A percentile compares a stretch with the other conserved stretches of the same genome.
phyloP scores from a whole-genome alignment of 2,888 invertebrate genomes.

The Sminthurides aquaticus region DNA sequence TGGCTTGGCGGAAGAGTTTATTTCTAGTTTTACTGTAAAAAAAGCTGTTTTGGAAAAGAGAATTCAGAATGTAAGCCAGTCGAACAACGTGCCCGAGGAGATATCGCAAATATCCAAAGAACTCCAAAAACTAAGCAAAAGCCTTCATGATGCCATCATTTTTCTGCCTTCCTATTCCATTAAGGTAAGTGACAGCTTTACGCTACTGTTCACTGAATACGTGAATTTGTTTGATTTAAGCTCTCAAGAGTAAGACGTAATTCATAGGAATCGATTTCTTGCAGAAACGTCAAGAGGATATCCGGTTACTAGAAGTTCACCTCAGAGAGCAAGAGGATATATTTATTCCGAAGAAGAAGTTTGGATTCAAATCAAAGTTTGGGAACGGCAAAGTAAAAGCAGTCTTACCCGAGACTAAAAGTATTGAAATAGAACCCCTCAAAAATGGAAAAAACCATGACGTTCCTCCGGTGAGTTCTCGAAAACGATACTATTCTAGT shows the following conservation, averaged over 20 bases:
- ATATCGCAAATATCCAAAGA: conserved; percentile 60
- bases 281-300: conserved; percentile 62
- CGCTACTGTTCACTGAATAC: too few species aligned
- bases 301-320: conserved; percentile 62
- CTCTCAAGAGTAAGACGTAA: not conserved
- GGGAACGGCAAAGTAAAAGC: not conserved
- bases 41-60: conserved; percentile 54
- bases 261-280: conserved; percentile 44
- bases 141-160: conserved; percentile 68
- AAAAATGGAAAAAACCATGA: not conserved
- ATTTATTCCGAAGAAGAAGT: conserved; percentile 70
- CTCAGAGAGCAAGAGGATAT: conserved; percentile 47
- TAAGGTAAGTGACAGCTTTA: conserved; percentile 47
- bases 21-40: conserved; percentile 30
- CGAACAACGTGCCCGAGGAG: conserved; percentile 49
- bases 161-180: conserved; percentile 72
- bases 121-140: conserved; percentile 67
- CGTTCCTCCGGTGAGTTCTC: not conserved
- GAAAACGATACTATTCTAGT: not conserved
- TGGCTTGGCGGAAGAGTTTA: conserved; percentile 36
- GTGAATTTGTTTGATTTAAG: not conserved
- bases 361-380: conserved; percentile 60
- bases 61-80: conserved; percentile 35
- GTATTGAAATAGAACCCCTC: not conserved
- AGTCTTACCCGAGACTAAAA: not conserved